Evolutionary conservation across 2,888 invertebrate species (phyloP), one percentile per base, ranked within the genome.

Genomic region (Ommatoiulus sabulosus): DNA sequence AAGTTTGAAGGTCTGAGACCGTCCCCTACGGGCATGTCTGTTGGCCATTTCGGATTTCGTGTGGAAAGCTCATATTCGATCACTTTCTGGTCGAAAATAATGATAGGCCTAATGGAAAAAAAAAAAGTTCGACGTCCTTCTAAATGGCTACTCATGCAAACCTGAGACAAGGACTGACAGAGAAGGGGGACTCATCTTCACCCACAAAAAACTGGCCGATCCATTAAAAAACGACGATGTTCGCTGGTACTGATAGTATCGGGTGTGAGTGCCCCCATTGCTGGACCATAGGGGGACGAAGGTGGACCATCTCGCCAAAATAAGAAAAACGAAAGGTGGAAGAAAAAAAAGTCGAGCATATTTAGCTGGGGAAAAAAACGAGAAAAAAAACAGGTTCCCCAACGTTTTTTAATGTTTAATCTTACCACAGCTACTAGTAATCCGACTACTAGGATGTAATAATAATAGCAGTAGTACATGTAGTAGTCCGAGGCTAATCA

Each of bases 371-470:
- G 24, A 12, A 46, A 46, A n/a, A n/a, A n/a, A n/a, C n/a, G n/a
- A 15, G n/a, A 63, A 35, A 35, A 35, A 80, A 80, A 80, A 80
- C 80, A 80, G 80, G 80, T 80, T 80, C 80, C 80, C 80, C 80
- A 80, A 80, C 80, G 80, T 80, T 80, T 72, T 35, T 80, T 80
- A 35, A 80, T 80, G 80, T 80, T 80, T 80, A 80, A 80, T 80
- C 80, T 80, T 80, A 80, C 80, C 80, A 80, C 80, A 80, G 80
- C 80, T 80, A 80, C 80, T 80, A 80, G 80, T 80, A 80, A 80
- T 80, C 80, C 80, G 80, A 80, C 80, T 80, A 80, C 80, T 80
- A 35, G 80, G 24, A 80, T 80, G 80, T 80, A 80, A 80, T 80
- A 80, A 80, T 80, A 80, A 80, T 80, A 80, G 80, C 80, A 80